Evolutionary conservation across 2,888 invertebrate species (phyloP).

Genomic region (Camptogramma bilineatum): DNA sequence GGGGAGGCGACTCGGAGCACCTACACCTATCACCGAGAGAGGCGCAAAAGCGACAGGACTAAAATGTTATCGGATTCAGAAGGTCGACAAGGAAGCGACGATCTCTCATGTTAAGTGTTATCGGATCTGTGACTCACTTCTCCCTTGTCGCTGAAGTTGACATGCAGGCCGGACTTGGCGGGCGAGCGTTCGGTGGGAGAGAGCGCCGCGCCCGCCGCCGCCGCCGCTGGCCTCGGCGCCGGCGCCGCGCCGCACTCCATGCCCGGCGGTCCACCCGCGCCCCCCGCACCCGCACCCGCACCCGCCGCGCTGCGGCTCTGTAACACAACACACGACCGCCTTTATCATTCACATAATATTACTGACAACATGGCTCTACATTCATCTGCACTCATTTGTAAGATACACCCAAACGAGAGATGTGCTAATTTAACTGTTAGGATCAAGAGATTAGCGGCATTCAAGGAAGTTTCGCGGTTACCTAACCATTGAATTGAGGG

Average conservation of each 20-base stretch:
- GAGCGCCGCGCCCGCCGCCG: slow-evolving; percentile 58
- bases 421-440: too few relatives aligned
- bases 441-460: too few relatives aligned
- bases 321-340: slow-evolving; percentile 35
- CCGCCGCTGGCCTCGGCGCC: slow-evolving; percentile 51
- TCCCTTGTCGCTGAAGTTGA: slow-evolving; percentile 95
- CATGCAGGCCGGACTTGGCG: slow-evolving; percentile 93
- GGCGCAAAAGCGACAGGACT: too few relatives aligned
- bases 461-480: too few relatives aligned
- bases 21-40: too few relatives aligned
- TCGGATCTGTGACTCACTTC: slow-evolving; percentile 77
- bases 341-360: neutral
- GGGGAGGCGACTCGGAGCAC: too few relatives aligned
- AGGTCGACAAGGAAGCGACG: neutral
- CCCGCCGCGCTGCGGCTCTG: slow-evolving; percentile 68
- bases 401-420: too few relatives aligned
- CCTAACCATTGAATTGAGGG: too few relatives aligned
- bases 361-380: neutral
- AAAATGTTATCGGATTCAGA: too few relatives aligned
- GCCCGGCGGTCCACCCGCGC: too few relatives aligned
- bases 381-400: neutral
- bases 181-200: slow-evolving; percentile 91
- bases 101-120: neutral
- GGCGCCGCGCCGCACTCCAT: slow-evolving; percentile 53
- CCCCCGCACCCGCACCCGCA: too few relatives aligned